These are phyloP conservation scores for Drosophila kepulauana DNA, from an alignment of 1,140 invertebrate genomes.

Conservation along the genomic window DNA sequence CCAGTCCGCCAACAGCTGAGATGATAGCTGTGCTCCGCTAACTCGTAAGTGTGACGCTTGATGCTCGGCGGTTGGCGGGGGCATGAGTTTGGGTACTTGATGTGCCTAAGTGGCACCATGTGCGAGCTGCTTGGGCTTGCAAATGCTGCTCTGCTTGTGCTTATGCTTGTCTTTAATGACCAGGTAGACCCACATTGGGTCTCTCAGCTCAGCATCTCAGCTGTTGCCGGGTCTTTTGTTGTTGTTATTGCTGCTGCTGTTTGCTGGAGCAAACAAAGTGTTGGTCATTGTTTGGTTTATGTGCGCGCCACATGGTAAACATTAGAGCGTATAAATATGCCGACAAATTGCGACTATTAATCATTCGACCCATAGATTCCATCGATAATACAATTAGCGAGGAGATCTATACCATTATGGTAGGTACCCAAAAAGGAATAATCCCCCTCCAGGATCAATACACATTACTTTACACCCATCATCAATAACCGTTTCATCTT, in stretches of 20 bases:
- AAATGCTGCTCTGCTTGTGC: constrained; percentile 41
- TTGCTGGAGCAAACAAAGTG: constrained; percentile 71
- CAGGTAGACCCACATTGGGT: constrained; percentile 27
- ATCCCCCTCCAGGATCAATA: constrained; percentile 19
- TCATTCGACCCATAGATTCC: constrained; percentile 82
- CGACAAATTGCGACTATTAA: constrained; percentile 81
- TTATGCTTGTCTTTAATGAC: constrained; percentile 45
- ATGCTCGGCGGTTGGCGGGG: constrained; percentile 7
- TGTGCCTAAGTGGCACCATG: constrained; percentile 71
- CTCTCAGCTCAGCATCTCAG: constrained; percentile 16
- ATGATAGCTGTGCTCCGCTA: constrained; percentile 38
- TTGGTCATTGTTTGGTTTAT: constrained; percentile 68
- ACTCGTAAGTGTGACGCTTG: neutral
- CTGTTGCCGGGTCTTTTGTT: constrained; percentile 37
- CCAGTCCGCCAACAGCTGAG: constrained; percentile 26
- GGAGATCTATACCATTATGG: constrained; percentile 79
- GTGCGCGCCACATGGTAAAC: constrained; percentile 56
- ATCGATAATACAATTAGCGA: constrained; percentile 75
- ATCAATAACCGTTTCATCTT: neutral
- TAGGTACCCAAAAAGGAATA: constrained; percentile 50
- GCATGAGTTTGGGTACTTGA: constrained; percentile 61
- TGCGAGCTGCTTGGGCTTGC: constrained; percentile 64
- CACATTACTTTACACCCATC: neutral
- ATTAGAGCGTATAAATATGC: constrained; percentile 80
- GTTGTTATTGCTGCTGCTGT: constrained; percentile 55